Evolutionary conservation across 2,797 vertebrate species (phyloP), one percentile per base, ranked within the genome.

Genomic region (Numenius phaeopus): DNA sequence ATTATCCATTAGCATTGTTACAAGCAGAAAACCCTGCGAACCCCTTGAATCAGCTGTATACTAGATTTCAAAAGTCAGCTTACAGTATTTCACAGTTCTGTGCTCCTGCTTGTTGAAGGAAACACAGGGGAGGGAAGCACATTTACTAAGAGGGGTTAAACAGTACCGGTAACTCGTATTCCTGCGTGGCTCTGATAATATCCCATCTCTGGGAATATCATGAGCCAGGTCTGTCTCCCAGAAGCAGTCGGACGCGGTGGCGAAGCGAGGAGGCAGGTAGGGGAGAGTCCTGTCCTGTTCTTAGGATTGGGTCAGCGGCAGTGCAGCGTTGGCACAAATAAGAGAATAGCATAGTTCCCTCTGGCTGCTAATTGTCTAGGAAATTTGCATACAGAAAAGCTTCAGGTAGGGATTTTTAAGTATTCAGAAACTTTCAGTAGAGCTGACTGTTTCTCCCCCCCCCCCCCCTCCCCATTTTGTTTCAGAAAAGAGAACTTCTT

Each of bases 381-480:
- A 10, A 34, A 26, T 55, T 73, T 77, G 2, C 11, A n/a, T 30
- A 16, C 1, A 7, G 61, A 59, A 87, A 29, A 69, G 6, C 37
- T 14, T 64, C 5, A n/a, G 3, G 17, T 20, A 16, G 15, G 1
- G 2, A 14, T 59, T 89, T 75, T 58, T 20, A 49, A 17, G 19
- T 39, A 58, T 54, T 58, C 10, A 37, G 21, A 71, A 86, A 57
- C 9, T 47, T 83, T 58, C 10, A 37, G 8, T 47, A 10, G 34
- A 46, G 5, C 11, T n/a, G 7, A 27, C 30, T 58, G 37, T 26
- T 22, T 47, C 16, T 26, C 0, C 5, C 13, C 4, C 14, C 0
- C 5, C 13, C 4, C 14, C 24, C 4, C 16, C 30, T 21, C 19
- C 7, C 66, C 13, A 10, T 82, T 89, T 71, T 66, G 4, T 71